Base-by-base conservation (phyloP, 2,888 invertebrate species). In the Fissipunctia ypsillon region DNA sequence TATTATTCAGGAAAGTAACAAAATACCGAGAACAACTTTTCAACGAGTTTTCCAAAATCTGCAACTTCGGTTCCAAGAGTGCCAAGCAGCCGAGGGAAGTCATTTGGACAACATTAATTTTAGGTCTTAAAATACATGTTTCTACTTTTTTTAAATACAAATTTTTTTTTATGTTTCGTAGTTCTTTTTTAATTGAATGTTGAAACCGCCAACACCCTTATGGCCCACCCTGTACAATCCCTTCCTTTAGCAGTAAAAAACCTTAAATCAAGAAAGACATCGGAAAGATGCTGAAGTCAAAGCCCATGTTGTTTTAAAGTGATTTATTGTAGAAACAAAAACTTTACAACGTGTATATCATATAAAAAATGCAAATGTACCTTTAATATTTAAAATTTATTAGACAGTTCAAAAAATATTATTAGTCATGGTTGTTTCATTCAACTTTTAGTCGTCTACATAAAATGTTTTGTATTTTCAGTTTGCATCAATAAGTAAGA, bases 351-450 rank as follows among this genome's bases (percentile, higher is more conserved):
- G 70, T 67, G 73, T 76, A 38, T 50, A 74, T 61, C 43, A 67
- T 71, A 85, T 56, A 76, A 77, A 38, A 81, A 82, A 76, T 86
- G 72, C 74, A 76, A 78, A 78, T 57, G 45, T 64, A 69, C 10
- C 63, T 81, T 60, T 56, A 48, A 60, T 48, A 56, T 50, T 60
- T 25, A 35, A 43, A 54, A 69, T 69, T 31, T 63, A 41, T 57
- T 48, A 68, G 31, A 72, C 60, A 60, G 60, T 60, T 78, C 48
- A 59, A 85, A 80, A 85, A 81, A 84, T 85, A 83, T 76, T 59
- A 38, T 57, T 25, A 25, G 10, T 59, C 22, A 25, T 25, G 3
- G 75, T 64, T 59, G 14, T 52, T 50, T 57, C 28, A 28, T 71
- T 59, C 19, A 31, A 45, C 6, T 9, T 69, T 6, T 52, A 22